Evolutionary conservation across 2,113 vertebrate species (phyloP).

Genomic region (Prolemur simus): DNA sequence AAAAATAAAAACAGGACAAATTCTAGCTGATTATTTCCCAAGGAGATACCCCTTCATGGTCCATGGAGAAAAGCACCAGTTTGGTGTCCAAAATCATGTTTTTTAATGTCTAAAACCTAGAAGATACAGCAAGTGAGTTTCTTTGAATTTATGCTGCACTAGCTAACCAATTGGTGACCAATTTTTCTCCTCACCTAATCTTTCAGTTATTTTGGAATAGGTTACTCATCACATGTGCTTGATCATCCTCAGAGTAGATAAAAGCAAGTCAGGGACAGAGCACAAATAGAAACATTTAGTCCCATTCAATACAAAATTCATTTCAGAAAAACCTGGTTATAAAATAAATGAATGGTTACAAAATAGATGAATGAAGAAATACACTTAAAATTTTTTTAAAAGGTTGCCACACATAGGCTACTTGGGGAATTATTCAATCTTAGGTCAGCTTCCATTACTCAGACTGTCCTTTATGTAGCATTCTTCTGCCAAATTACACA

Average conservation of each 20-base stretch:
- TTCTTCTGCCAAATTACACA: background rate
- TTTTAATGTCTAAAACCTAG: background rate
- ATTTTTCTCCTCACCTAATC: background rate
- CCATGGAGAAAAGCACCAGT: background rate
- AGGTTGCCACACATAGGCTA: accelerated
- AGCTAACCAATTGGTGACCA: background rate
- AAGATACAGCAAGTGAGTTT: background rate
- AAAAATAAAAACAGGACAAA: background rate
- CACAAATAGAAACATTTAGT: background rate
- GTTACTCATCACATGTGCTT: background rate
- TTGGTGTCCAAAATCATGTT: background rate
- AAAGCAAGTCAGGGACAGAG: background rate
- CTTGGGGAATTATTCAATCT: background rate
- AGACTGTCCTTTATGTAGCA: background rate
- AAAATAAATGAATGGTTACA: background rate
- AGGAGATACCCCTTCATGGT: background rate
- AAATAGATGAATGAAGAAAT: background rate
- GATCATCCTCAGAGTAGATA: background rate
- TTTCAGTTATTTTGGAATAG: background rate
- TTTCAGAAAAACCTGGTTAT: background rate
- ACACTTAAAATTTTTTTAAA: background rate
- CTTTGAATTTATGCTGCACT: background rate
- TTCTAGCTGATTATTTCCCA: slow-evolving; percentile 21
- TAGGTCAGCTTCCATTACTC: background rate
- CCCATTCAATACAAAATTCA: background rate